These are phyloP conservation scores for Drosophila parvula DNA, from an alignment of 1,140 invertebrate genomes.

Conservation along the genomic window DNA sequence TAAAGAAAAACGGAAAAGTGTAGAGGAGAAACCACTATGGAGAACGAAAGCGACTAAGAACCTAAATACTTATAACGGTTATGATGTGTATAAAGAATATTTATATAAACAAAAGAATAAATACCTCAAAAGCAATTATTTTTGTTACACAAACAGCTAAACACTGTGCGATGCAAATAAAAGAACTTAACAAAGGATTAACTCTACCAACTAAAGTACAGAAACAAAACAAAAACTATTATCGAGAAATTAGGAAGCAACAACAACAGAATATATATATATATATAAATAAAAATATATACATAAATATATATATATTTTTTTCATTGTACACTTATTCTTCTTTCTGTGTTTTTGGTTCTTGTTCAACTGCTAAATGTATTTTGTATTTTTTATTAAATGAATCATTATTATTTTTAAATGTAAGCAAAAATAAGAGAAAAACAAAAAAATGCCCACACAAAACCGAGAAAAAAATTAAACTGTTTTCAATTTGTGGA, in stretches of 20 bases:
- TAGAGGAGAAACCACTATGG: slow-evolving; percentile 56
- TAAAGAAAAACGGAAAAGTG: slow-evolving; percentile 32
- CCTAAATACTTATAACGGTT: slow-evolving; percentile 75
- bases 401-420: slow-evolving; percentile 41
- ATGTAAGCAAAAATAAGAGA: slow-evolving; percentile 25
- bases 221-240: slow-evolving; percentile 40
- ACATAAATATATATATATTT: slow-evolving; percentile 42
- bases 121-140: slow-evolving; percentile 84
- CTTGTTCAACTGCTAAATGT: slow-evolving; percentile 36
- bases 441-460: slow-evolving; percentile 23
- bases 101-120: slow-evolving; percentile 79
- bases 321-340: slow-evolving; percentile 58
- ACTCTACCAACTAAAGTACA: slow-evolving; percentile 60
- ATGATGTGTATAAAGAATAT: slow-evolving; percentile 76
- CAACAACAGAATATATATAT: slow-evolving; percentile 53
- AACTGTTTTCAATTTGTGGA: slow-evolving; percentile 62
- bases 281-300: slow-evolving; percentile 35
- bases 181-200: slow-evolving; percentile 54
- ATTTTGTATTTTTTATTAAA: slow-evolving; percentile 65
- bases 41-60: slow-evolving; percentile 69
- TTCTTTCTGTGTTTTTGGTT: slow-evolving; percentile 43
- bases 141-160: slow-evolving; percentile 76
- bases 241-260: slow-evolving; percentile 50
- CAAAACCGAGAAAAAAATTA: slow-evolving; percentile 42
- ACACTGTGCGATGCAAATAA: slow-evolving; percentile 53